Base-by-base conservation (phyloP, 2,113 vertebrate species). In the Cyanocitta stelleri region DNA sequence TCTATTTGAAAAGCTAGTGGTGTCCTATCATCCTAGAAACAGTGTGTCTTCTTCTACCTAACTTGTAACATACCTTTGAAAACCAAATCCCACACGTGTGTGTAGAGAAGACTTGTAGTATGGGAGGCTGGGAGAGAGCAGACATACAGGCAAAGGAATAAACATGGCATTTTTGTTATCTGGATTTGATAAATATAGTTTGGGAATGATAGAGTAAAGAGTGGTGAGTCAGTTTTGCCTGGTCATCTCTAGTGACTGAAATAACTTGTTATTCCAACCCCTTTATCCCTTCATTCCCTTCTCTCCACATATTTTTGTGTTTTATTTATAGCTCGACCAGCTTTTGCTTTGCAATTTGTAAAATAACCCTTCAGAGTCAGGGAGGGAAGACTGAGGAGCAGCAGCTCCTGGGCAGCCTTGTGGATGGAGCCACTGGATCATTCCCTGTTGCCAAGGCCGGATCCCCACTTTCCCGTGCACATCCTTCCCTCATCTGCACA, bases 181-280 rank as follows among this genome's bases (percentile, higher is more conserved):
- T 83, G 73, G 43, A 58, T 80, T 95, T 94, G 56, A 74, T 79
- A 83, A 95, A 95, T 88, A 75, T 63, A 71, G 64, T 90, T 96
- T 90, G 77, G 68, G 92, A 96, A 91, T 86, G 88, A 52, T 64
- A 69, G 69, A 92, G 78, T 85, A 72, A 73, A 87, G 76, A 87
- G n/a, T 79, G 48, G 67, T 94, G 86, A 97, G 74, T 96, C 90
- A 93, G 67, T 96, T 95, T 90, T 93, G 95, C 91, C 94, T 82
- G 85, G 83, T 96, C 87, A 95, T 95, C 79, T 76, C 61, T 80
- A 92, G 37, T 71, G 67, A 74, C 80, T 95, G 93, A 94, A 96
- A 96, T 92, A 96, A 94, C 91, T 96, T 96, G 87, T 95, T 97
- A 89, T 96, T 96, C 95, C 86, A 96, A 63, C 56, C 27, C 85